Percentiles rank a stretch among this genome's conserved stretches.
Conservation (phyloP, 1,140 invertebrate genomes). For the Danaus plexippus region DNA sequence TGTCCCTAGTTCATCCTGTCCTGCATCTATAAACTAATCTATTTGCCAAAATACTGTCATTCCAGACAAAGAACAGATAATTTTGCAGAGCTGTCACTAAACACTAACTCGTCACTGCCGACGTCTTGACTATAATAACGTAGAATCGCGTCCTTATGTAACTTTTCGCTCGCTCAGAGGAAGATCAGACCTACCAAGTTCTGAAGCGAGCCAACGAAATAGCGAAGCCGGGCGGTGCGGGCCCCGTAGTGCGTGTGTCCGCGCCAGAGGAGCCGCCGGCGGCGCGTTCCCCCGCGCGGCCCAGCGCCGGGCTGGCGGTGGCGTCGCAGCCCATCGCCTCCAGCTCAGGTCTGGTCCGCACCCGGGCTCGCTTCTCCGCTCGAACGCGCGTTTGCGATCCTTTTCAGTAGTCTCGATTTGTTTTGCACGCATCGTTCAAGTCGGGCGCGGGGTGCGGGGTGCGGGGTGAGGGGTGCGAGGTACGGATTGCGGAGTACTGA, state of each 20-base stretch:
- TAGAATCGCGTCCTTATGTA: slow-evolving; percentile 25
- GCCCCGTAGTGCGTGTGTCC: slow-evolving; percentile 67
- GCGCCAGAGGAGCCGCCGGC: slow-evolving; percentile 59
- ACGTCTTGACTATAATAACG: slow-evolving; percentile 8
- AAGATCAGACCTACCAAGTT: slow-evolving; percentile 92
- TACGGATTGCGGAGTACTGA: slow-evolving; percentile 56
- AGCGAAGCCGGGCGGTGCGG: slow-evolving; percentile 71
- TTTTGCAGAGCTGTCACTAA: slow-evolving; percentile 21
- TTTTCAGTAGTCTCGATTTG: slow-evolving; percentile 62
- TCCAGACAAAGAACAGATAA: slow-evolving; percentile 19
- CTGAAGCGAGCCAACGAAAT: slow-evolving; percentile 93
- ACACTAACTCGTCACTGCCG: slow-evolving; percentile 26
- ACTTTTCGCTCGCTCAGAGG: slow-evolving; percentile 67
- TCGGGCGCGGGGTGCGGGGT: slow-evolving; percentile 58
- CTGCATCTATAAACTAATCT: slow-evolving; percentile 27
- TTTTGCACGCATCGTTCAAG: slow-evolving; percentile 55
- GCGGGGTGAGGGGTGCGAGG: slow-evolving; percentile 49
- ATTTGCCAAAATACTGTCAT: slow-evolving; percentile 14
- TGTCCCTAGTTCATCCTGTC: slow-evolving; percentile 39
- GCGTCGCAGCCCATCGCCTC: slow-evolving; percentile 67
- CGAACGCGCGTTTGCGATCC: slow-evolving; percentile 41
- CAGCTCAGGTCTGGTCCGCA: slow-evolving; percentile 70
- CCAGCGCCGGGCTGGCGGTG: slow-evolving; percentile 55
- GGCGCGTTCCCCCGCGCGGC: slow-evolving; percentile 54
- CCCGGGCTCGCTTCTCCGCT: slow-evolving; percentile 40